phyloP scores from a whole-genome alignment of 2,797 vertebrate genomes.

The Masticophis lateralis region DNA sequence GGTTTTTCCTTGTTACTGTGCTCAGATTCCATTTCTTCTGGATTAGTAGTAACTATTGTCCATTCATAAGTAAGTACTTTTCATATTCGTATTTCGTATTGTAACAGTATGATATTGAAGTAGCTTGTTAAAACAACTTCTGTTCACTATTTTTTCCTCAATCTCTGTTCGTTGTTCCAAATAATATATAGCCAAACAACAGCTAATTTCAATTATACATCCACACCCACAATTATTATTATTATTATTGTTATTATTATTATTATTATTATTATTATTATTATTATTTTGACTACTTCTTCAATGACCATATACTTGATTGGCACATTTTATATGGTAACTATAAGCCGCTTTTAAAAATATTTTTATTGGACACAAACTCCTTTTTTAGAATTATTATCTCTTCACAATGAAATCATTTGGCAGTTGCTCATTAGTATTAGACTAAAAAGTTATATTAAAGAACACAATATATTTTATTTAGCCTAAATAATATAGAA shows the following conservation, averaged over 20 bases:
- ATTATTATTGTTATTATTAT: background rate
- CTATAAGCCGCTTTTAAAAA: background rate
- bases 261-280: background rate
- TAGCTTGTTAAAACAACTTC: conserved; percentile 28
- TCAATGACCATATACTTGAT: background rate
- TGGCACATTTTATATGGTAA: background rate
- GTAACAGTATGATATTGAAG: conserved; percentile 22
- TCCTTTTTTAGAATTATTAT: background rate
- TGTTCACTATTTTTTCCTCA: background rate
- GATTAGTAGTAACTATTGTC: conserved; percentile 12
- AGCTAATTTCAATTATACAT: background rate
- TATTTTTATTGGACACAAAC: background rate
- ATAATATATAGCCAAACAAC: background rate
- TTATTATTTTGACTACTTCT: background rate
- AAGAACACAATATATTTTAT: background rate
- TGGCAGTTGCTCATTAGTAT: background rate
- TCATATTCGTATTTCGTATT: conserved; percentile 33
- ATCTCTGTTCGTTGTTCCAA: background rate
- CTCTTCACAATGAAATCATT: conserved; percentile 17
- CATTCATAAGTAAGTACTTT: conserved; percentile 39
- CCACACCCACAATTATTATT: background rate
- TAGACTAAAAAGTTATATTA: background rate
- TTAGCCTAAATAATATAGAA: background rate
- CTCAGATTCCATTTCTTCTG: conserved; percentile 20
- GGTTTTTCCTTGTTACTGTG: conserved; percentile 30